Evolutionary conservation across 2,113 vertebrate genomes (phyloP).

Genomic region (Scatophagus argus): DNA sequence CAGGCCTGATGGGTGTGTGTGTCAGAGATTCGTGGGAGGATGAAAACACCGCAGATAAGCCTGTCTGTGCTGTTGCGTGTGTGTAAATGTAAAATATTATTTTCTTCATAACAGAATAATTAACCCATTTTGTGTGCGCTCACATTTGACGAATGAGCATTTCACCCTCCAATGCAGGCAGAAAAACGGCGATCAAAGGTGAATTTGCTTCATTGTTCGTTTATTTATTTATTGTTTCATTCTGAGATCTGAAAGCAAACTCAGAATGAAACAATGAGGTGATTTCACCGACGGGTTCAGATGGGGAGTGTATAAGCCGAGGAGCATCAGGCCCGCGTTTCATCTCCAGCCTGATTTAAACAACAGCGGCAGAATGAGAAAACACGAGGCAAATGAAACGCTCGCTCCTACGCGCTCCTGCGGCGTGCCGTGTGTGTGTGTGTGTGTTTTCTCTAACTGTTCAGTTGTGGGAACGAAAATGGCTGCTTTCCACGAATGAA

Average conservation of each 20-base stretch:
- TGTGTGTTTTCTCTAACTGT: background rate
- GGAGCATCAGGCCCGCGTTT: constrained; percentile 29
- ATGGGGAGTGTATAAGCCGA: constrained; percentile 7
- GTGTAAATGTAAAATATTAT: background rate
- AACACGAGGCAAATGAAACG: background rate
- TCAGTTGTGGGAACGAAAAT: constrained; percentile 50
- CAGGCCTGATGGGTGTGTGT: background rate
- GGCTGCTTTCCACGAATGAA: constrained; percentile 56
- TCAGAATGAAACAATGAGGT: background rate
- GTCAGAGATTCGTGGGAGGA: background rate
- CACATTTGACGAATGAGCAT: background rate
- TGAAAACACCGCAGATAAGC: background rate
- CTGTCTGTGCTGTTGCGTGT: background rate
- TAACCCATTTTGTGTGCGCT: background rate
- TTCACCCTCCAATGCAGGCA: background rate
- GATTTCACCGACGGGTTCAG: background rate
- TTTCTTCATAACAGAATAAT: background rate
- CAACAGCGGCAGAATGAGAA: background rate
- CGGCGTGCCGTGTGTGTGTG: background rate
- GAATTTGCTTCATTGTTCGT: background rate
- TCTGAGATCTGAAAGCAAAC: background rate
- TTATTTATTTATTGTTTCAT: background rate
- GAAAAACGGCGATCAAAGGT: background rate
- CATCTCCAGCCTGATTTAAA: constrained; percentile 5
- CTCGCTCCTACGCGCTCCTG: background rate